Conservation (phyloP, 2,113 vertebrate genomes). For the Speoplatyrhinus poulsoni region DNA sequence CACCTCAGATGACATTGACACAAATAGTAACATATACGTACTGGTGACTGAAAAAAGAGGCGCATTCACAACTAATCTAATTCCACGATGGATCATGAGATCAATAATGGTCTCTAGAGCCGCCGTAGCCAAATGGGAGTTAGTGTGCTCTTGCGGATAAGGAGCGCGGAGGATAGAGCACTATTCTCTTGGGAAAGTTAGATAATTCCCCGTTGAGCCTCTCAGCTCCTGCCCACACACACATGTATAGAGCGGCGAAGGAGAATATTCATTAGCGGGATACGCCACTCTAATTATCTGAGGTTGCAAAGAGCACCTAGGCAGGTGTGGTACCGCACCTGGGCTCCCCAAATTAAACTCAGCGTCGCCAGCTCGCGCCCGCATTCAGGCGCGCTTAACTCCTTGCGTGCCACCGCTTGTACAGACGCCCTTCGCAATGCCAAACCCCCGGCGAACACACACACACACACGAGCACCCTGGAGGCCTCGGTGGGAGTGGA, state of each 20-base stretch:
- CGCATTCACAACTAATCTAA: slow-evolving; percentile 35
- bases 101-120: slow-evolving; percentile 42
- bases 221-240: slow-evolving; percentile 54
- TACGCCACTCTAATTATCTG: slow-evolving; percentile 75
- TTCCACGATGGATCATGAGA: slow-evolving; percentile 32
- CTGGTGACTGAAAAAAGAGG: slow-evolving; percentile 5
- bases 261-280: slow-evolving; percentile 75
- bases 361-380: slow-evolving; percentile 17
- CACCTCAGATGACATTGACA: slow-evolving; percentile 5
- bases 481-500: slow-evolving; percentile 45
- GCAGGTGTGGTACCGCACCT: slow-evolving; percentile 78
- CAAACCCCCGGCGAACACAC: background rate
- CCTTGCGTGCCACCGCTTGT: background rate
- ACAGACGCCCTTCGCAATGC: slow-evolving; percentile 14
- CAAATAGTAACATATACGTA: slow-evolving; percentile 13
- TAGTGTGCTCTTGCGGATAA: slow-evolving; percentile 41
- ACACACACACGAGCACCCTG: slow-evolving; percentile 12
- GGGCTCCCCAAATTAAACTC: slow-evolving; percentile 38
- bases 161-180: slow-evolving; percentile 34
- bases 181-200: slow-evolving; percentile 56
- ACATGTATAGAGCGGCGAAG: slow-evolving; percentile 24
- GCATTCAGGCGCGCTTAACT: slow-evolving; percentile 20
- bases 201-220: slow-evolving; percentile 73
- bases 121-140: slow-evolving; percentile 33
- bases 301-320: slow-evolving; percentile 52